A percentile compares a stretch with the other conserved stretches of the same genome.
Conservation (phyloP, 2,113 vertebrate genomes). For the Tychaedon coryphoeus region DNA sequence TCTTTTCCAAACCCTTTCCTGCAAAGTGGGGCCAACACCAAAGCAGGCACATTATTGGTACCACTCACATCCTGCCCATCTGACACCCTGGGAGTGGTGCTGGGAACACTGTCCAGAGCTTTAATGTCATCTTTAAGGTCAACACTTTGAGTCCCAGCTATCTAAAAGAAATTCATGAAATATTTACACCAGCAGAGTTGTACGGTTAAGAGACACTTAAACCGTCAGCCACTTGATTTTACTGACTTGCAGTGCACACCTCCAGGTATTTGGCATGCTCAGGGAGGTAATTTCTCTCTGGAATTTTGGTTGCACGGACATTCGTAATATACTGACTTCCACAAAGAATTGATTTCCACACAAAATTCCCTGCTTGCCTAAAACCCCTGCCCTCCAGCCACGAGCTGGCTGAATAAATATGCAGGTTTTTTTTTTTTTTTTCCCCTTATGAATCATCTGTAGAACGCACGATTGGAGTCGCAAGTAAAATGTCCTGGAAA, state of each 20-base stretch:
- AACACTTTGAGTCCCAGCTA: not conserved
- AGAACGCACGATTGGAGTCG: constrained; percentile 33
- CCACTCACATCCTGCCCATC: not conserved
- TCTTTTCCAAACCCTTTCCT: not conserved
- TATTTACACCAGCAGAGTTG: constrained; percentile 29
- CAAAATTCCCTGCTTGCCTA: constrained; percentile 79
- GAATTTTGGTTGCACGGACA: constrained; percentile 75
- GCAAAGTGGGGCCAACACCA: accelerated
- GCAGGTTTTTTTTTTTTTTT: not conserved
- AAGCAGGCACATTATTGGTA: accelerated
- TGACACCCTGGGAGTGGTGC: not conserved
- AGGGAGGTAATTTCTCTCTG: constrained; percentile 76
- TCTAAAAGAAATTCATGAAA: not conserved
- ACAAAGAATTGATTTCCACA: constrained; percentile 82
- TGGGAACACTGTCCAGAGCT: not conserved
- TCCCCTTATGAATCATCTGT: constrained; percentile 57
- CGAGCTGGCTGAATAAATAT: constrained; percentile 68
- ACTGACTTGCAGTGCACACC: constrained; percentile 49
- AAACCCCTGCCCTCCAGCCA: constrained; percentile 68
- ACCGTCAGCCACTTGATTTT: constrained; percentile 61
- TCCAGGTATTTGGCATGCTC: constrained; percentile 63
- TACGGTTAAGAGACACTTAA: constrained; percentile 65
- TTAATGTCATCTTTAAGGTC: not conserved
- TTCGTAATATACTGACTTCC: constrained; percentile 74
- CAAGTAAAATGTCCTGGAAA: constrained; percentile 45